phyloP scores from a whole-genome alignment of 2,888 invertebrate species.

The Limenitis camilla region DNA sequence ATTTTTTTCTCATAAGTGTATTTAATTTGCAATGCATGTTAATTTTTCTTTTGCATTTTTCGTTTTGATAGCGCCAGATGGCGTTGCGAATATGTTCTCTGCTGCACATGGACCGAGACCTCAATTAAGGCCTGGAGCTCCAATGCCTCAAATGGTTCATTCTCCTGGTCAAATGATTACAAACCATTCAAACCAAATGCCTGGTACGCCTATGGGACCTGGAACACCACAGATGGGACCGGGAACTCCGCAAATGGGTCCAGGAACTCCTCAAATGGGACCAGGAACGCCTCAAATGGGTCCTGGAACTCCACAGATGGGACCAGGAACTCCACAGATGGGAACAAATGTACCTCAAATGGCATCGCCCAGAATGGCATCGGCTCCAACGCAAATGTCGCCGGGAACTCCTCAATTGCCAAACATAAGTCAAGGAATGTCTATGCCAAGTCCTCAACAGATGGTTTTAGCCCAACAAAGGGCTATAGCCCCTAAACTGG shows the following conservation, averaged over 20 bases:
- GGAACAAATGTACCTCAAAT: slow-evolving; percentile 54
- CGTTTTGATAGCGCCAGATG: slow-evolving; percentile 60
- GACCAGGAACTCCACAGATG: slow-evolving; percentile 40
- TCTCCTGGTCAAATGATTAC: slow-evolving; percentile 39
- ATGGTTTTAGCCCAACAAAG: slow-evolving; percentile 59
- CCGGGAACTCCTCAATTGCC: slow-evolving; percentile 65
- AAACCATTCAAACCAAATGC: slow-evolving; percentile 24
- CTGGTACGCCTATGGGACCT: slow-evolving; percentile 32
- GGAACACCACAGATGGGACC: slow-evolving; percentile 42
- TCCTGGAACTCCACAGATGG: slow-evolving; percentile 38
- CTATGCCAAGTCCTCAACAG: slow-evolving; percentile 56
- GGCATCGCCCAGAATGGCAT: slow-evolving; percentile 61
- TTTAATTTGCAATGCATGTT: slow-evolving; percentile 47
- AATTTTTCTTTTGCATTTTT: slow-evolving; percentile 56
- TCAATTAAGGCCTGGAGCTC: slow-evolving; percentile 50
- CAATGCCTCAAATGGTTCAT: slow-evolving; percentile 46
- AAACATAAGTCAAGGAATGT: slow-evolving; percentile 56
- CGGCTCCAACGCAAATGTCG: slow-evolving; percentile 63
- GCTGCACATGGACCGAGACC: slow-evolving; percentile 56
- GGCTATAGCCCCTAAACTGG: slow-evolving; percentile 73
- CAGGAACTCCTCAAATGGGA: slow-evolving; percentile 46
- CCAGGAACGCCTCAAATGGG: slow-evolving; percentile 43
- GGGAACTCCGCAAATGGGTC: slow-evolving; percentile 45
- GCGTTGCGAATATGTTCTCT: slow-evolving; percentile 68
- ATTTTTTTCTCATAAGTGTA: slow-evolving; percentile 28